These are phyloP conservation scores for Biston stratarius DNA, from an alignment of 2,888 invertebrate genomes.

Conservation along the genomic window DNA sequence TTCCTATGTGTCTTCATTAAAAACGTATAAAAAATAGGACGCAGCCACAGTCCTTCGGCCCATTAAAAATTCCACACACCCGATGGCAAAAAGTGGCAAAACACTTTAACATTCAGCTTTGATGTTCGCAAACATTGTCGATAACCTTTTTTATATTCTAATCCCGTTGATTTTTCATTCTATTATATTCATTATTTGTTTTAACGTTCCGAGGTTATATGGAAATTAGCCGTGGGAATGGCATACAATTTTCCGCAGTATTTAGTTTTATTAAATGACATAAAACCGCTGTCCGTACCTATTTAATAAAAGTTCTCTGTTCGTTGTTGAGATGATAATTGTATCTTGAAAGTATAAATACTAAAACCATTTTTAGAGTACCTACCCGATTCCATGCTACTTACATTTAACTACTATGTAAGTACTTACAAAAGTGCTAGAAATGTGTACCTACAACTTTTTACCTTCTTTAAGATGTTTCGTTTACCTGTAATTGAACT, in stretches of 20 bases:
- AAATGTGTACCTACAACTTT: no score
- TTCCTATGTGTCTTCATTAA: conserved; percentile 2
- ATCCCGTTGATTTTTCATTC: conserved; percentile 36
- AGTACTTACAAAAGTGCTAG: no score
- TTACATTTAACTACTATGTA: no score
- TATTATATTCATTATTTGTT: conserved; percentile 34
- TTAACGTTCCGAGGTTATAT: conserved; percentile 27
- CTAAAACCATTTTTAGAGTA: no score
- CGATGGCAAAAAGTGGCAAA: conserved; percentile 49
- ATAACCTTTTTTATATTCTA: conserved; percentile 54
- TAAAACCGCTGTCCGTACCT: no score
- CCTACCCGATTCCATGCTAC: no score
- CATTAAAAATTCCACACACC: conserved; percentile 65
- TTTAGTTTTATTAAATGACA: not conserved
- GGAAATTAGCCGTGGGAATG: conserved; percentile 33
- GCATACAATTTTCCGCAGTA: not conserved
- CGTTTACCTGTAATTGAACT: no score
- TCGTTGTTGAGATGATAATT: not conserved
- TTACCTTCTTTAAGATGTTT: no score
- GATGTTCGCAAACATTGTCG: conserved; percentile 52
- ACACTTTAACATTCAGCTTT: conserved; percentile 48
- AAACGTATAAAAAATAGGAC: conserved; percentile 28
- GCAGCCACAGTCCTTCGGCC: conserved; percentile 30
- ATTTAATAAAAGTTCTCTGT: no score
- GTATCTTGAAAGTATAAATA: not conserved